Evolutionary conservation across 2,888 invertebrate genomes (phyloP).

Genomic region (Aspidiotus rigidus): DNA sequence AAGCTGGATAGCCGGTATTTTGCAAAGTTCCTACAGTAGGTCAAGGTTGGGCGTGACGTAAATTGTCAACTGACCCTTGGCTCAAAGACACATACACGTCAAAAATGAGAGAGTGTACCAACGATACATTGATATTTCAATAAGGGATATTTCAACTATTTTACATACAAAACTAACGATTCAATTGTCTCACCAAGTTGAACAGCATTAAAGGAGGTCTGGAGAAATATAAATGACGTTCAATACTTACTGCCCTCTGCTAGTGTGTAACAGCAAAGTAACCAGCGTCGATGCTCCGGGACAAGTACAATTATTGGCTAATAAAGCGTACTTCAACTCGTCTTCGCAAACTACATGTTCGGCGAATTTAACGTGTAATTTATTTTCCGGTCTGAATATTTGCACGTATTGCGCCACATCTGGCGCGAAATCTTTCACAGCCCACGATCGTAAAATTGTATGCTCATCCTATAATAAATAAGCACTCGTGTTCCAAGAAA

Average conservation of each 20-base stretch:
- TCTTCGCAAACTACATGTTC: slow-evolving; percentile 98
- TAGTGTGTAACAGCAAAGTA: slow-evolving; percentile 89
- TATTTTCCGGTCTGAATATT: slow-evolving; percentile 96
- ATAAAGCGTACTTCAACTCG: slow-evolving; percentile 94
- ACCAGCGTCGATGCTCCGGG: slow-evolving; percentile 95
- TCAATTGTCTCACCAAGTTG: no score
- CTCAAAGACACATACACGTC: no score
- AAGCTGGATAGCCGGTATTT: no score
- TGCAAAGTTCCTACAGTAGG: no score
- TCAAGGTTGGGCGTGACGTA: no score
- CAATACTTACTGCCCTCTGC: slow-evolving; percentile 86
- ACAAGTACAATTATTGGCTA: slow-evolving; percentile 97
- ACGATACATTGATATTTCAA: no score
- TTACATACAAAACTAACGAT: no score
- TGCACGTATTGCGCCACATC: slow-evolving; percentile 95
- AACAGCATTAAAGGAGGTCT: no score
- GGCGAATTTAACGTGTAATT: slow-evolving; percentile 96
- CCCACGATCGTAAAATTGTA: slow-evolving; percentile 82
- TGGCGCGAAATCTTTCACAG: slow-evolving; percentile 96
- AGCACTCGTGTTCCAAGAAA: background rate
- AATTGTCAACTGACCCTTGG: no score
- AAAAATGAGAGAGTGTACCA: no score
- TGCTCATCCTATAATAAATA: slow-evolving; percentile 55
- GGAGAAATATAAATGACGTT: background rate
- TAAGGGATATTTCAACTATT: no score